Conservation (phyloP, 2,797 vertebrate genomes). For the Setipinna tenuifilis region DNA sequence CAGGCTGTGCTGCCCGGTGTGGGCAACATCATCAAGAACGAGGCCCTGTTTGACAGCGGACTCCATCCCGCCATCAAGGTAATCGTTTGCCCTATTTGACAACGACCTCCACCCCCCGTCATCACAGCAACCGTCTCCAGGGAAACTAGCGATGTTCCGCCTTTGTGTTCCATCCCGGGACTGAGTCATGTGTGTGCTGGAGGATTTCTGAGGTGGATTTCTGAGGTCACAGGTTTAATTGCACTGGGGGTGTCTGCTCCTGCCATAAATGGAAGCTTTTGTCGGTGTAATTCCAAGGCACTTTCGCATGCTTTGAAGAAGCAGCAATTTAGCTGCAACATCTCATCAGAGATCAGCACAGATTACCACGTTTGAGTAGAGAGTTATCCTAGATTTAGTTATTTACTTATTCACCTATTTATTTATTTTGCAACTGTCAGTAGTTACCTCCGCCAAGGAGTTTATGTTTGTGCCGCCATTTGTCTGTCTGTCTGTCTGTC, state of each 20-base stretch:
- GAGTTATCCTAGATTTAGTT: not conserved
- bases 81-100: conserved; percentile 33
- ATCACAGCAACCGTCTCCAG: not conserved
- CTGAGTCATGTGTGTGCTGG: not conserved
- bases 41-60: conserved; percentile 90
- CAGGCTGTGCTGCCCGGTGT: conserved; percentile 91
- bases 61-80: conserved; percentile 89
- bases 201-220: not conserved
- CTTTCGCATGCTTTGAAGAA: not conserved
- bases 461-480: no score
- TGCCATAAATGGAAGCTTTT: not conserved
- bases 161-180: not conserved
- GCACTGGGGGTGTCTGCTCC: not conserved
- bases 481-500: no score
- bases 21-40: conserved; percentile 97
- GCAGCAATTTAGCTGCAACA: not conserved
- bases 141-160: not conserved
- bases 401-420: not conserved
- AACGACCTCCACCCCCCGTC: no score
- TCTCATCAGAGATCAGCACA: not conserved
- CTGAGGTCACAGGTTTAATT: not conserved
- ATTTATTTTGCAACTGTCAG: no score
- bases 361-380: not conserved
- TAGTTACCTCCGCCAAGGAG: no score
- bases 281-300: not conserved